Conservation (phyloP, 2,797 vertebrate species). For the Sebastes ruberrimus region DNA sequence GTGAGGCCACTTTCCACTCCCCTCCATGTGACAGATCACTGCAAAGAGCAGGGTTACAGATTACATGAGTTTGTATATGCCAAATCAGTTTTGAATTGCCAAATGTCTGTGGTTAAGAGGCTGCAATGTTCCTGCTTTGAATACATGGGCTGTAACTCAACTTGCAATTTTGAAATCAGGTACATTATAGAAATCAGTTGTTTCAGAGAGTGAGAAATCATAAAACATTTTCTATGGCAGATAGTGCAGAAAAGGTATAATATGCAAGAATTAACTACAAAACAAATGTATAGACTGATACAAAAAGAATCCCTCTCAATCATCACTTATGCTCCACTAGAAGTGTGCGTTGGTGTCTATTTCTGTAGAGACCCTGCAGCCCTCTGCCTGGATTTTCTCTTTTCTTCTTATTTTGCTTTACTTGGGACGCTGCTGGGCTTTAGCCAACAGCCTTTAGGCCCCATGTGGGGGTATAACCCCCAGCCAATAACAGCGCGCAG, state of each 20-base stretch:
- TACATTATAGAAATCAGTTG: background rate
- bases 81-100: background rate
- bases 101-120: background rate
- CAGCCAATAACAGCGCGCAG: too few species aligned
- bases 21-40: constrained; percentile 98
- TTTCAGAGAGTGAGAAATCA: background rate
- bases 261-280: too few species aligned
- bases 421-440: too few species aligned
- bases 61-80: background rate
- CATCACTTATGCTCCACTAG: too few species aligned
- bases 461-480: too few species aligned
- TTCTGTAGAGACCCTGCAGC: too few species aligned
- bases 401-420: too few species aligned
- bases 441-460: too few species aligned
- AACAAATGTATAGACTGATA: too few species aligned
- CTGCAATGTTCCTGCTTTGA: background rate
- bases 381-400: too few species aligned
- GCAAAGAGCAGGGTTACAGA: background rate
- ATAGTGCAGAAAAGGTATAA: background rate
- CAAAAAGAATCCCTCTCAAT: too few species aligned
- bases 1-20: constrained; percentile 96
- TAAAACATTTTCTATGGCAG: background rate
- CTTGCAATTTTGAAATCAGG: background rate
- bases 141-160: background rate
- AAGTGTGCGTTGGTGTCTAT: fast-evolving